Percentiles rank a stretch among this genome's conserved stretches.
Evolutionary conservation across 2,797 vertebrate species (phyloP).

Genomic region (Tapera naevia): DNA sequence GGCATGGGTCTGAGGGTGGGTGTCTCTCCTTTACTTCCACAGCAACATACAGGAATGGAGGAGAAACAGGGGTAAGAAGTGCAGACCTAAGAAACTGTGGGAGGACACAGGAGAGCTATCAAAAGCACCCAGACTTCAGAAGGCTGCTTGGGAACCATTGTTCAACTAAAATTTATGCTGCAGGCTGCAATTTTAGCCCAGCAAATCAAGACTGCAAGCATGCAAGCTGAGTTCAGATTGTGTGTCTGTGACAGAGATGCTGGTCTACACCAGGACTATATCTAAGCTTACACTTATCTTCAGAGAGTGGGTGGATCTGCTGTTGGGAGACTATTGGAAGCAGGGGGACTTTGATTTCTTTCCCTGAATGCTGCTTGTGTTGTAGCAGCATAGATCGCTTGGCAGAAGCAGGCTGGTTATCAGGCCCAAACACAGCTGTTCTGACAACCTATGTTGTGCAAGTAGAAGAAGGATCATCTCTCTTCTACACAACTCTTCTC

Average conservation of each 20-base stretch:
- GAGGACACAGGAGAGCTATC: not conserved
- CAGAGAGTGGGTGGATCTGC: not conserved
- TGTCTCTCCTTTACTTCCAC: not conserved
- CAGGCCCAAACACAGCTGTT: not conserved
- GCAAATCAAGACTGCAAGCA: not conserved
- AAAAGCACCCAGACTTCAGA: not conserved
- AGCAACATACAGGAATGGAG: not conserved
- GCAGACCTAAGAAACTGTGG: not conserved
- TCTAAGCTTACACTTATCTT: not conserved
- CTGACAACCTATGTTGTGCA: not conserved
- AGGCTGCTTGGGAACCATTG: not conserved
- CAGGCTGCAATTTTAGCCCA: not conserved
- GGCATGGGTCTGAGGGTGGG: fast-evolving
- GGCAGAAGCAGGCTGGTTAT: not conserved
- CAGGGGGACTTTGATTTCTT: not conserved
- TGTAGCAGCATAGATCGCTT: not conserved
- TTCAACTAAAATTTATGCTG: not conserved
- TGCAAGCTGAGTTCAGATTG: not conserved
- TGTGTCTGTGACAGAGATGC: not conserved
- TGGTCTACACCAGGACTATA: not conserved
- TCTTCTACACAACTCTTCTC: not conserved
- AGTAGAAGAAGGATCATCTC: not conserved
- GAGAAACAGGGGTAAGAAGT: not conserved
- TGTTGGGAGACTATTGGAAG: not conserved
- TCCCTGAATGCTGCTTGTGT: not conserved